Base-by-base conservation (phyloP, 2,888 invertebrate species). In the Archips xylosteana region DNA sequence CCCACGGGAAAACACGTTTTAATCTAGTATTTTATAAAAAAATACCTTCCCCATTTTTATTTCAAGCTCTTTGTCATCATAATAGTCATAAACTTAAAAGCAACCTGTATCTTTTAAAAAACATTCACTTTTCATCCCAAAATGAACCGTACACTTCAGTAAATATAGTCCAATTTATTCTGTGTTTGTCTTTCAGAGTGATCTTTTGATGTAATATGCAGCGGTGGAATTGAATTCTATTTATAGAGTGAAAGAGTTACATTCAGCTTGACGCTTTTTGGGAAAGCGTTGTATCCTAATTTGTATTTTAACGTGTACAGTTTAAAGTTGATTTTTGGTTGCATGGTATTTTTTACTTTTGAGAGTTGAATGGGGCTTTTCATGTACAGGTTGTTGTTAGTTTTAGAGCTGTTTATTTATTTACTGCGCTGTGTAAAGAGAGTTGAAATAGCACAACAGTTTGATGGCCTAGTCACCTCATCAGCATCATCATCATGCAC, bases 221-320 rank as follows among this genome's bases (percentile, higher is more conserved):
- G 8, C 36, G n/a, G 60, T n/a, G 36, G 39, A 60, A 60, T 60
- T 39, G 60, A n/a, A 8, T 60, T 60, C n/a, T 60, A 60, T 60
- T 60, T 60, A 39, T 39, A n/a, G 60, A n/a, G 8, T 3, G 36
- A 8, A n/a, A 60, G 23, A 60, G 60, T 39, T n/a, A 5, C 39
- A 23, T 60, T 60, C n/a, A 13, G 13, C 12, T 57, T 32, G 57
- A 57, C 32, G 32, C 36, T 60, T 39, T 13, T 60, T 9, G 39
- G 6, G 36, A 2, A 39, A 60, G n/a, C n/a, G 13, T 39, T 60
- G 1, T 13, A 3, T 3, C 39, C 2, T 0, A n/a, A 36, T n/a
- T 60, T 39, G n/a, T 13, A 3, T 39, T n/a, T 60, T 60, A 2
- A 36, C 39, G 0, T n/a, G 2, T 6, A 9, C 12, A 13, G 6